Evolutionary conservation across 2,797 vertebrate genomes (phyloP).

Genomic region (Sylvilagus floridanus): DNA sequence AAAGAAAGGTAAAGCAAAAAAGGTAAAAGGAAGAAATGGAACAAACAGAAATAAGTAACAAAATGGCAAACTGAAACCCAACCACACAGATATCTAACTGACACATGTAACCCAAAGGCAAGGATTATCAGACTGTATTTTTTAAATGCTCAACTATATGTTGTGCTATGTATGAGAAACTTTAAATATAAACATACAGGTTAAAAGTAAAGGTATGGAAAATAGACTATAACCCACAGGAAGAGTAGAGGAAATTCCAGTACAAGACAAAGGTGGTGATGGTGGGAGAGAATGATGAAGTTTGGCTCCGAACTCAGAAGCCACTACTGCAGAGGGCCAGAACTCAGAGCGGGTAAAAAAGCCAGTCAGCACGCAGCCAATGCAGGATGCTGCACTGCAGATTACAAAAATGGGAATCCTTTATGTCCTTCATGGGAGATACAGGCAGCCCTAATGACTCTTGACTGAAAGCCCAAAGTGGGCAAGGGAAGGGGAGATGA

Average conservation of each 20-base stretch:
- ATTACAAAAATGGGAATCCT: constrained; percentile 20
- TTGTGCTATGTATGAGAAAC: neutral
- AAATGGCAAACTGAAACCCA: constrained; percentile 11
- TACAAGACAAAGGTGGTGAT: neutral
- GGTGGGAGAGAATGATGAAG: neutral
- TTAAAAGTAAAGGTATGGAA: constrained; percentile 44
- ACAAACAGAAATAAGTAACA: constrained; percentile 53
- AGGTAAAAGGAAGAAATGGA: constrained; percentile 1
- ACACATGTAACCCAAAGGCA: constrained; percentile 31
- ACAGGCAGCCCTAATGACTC: neutral
- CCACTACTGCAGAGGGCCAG: neutral
- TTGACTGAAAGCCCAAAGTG: constrained; percentile 29
- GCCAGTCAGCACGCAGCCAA: neutral
- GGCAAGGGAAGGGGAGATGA: neutral
- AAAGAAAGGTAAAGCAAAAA: constrained; percentile 15
- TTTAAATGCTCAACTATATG: too few relatives aligned
- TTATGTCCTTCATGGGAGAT: neutral
- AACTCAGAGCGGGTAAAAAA: constrained; percentile 16
- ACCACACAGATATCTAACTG: constrained; percentile 8
- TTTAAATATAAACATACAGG: constrained; percentile 25
- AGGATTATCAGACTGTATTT: neutral
- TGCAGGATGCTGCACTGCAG: neutral
- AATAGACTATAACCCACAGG: neutral
- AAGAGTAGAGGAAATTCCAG: neutral
- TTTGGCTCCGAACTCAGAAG: neutral